phyloP scores from a whole-genome alignment of 2,113 vertebrate species.

The Limnothrissa miodon region DNA sequence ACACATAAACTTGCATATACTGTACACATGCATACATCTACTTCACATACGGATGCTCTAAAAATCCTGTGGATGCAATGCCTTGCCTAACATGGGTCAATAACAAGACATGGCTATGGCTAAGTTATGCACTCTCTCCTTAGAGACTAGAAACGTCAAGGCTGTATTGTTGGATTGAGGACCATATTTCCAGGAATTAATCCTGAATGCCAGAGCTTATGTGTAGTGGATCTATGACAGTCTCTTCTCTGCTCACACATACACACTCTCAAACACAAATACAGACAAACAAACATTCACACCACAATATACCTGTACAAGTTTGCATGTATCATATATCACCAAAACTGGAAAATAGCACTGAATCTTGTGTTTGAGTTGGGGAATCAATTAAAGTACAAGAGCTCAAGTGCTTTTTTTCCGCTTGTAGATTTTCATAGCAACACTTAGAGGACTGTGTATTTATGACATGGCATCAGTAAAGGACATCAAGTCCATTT shows the following conservation, averaged over 20 bases:
- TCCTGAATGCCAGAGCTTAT: slow-evolving; percentile 30
- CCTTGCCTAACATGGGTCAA: too few species aligned
- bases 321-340: slow-evolving; percentile 77
- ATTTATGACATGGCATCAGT: slow-evolving; percentile 53
- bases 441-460: slow-evolving; percentile 50
- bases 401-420: slow-evolving; percentile 52
- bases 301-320: slow-evolving; percentile 61
- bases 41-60: slow-evolving; percentile 48
- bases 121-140: slow-evolving; percentile 21
- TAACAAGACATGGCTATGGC: too few species aligned
- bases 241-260: slow-evolving; percentile 17
- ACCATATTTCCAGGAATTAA: slow-evolving; percentile 15
- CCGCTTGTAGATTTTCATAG: slow-evolving; percentile 67
- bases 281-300: slow-evolving; percentile 45
- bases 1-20: slow-evolving; percentile 38
- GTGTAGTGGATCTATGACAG: slow-evolving; percentile 69
- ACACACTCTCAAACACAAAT: slow-evolving; percentile 55
- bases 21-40: slow-evolving; percentile 62
- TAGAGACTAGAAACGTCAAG: slow-evolving; percentile 12
- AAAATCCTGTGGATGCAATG: slow-evolving; percentile 6
- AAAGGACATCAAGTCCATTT: slow-evolving; percentile 57
- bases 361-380: slow-evolving; percentile 42
- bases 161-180: background rate
- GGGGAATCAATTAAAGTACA: slow-evolving; percentile 28
- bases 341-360: slow-evolving; percentile 60